A percentile compares a stretch with the other conserved stretches of the same genome.
phyloP scores from a whole-genome alignment of 2,888 invertebrate species.

The Sphinx pinastri region DNA sequence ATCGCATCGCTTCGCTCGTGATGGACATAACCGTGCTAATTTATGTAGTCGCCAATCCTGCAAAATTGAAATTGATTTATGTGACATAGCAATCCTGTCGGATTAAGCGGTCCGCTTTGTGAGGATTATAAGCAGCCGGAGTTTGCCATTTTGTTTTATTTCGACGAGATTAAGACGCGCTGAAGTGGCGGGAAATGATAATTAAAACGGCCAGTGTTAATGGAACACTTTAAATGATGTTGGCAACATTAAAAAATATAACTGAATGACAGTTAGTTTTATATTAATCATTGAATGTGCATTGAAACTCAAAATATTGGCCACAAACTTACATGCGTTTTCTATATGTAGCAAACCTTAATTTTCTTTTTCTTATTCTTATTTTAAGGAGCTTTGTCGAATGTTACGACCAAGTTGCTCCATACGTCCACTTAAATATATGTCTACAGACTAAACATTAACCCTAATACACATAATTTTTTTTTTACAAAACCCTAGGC shows the following conservation, averaged over 20 bases:
- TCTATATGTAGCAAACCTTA: no score
- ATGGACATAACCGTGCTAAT: slow-evolving; percentile 33
- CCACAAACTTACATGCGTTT: no score
- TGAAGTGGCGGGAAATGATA: slow-evolving; percentile 23
- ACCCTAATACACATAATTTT: no score
- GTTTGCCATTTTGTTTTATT: slow-evolving; percentile 16
- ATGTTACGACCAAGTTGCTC: no score
- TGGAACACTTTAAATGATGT: slow-evolving; percentile 8
- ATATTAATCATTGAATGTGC: no score
- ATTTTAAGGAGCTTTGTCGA: no score
- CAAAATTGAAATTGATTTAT: slow-evolving; percentile 45
- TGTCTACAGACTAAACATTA: no score
- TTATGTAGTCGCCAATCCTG: slow-evolving; percentile 36
- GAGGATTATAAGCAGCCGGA: slow-evolving; percentile 29
- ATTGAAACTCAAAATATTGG: no score
- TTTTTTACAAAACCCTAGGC: no score
- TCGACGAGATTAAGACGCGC: slow-evolving; percentile 13
- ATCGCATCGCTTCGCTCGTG: slow-evolving; percentile 7
- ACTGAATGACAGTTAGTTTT: no score
- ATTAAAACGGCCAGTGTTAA: slow-evolving; percentile 16
- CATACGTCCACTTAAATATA: no score
- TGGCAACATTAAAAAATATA: neutral
- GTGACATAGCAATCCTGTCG: slow-evolving; percentile 39
- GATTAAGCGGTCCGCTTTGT: slow-evolving; percentile 31
- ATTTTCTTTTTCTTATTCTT: no score